Evolutionary conservation across 2,797 vertebrate genomes (phyloP), one percentile per base, ranked within the genome.

Genomic region (Microctenopoma stevenorrisi): DNA sequence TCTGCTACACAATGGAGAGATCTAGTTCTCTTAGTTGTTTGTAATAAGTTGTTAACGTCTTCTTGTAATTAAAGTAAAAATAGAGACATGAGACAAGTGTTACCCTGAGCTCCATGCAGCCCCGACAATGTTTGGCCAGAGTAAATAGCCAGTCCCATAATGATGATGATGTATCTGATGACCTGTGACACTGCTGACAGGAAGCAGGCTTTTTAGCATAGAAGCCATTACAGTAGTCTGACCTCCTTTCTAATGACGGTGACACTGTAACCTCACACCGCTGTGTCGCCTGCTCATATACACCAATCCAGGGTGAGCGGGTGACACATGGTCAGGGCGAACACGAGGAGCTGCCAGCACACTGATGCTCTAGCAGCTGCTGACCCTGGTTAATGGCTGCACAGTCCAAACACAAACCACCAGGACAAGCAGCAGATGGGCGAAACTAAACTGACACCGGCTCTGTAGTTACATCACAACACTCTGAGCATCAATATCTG

Each of bases 111-210:
- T 62, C 49, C 47, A 47, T 37, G 57, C 54, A 66, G 47, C 37
- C 49, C 62, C 56, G 57, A 72, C 49, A 67, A 46, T 70, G 63
- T 64, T 52, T 63, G 58, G 65, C 76, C 62, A 57, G 40, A 90
- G 90, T 88, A 91, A 94, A 94, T 88, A 91, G 62, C 81, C 78
- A 90, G 91, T 91, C 89, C 92, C 78, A 81, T 65, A 72, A 66
- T 79, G 68, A 64, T 79, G 68, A 64, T 72, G 75, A 73, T 76
- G 57, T 64, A 68, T 50, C 52, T 60, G 73, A 72, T 79, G 78
- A 86, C 78, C 78, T 76, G 74, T 64, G 69, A 58, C 13, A 42
- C 68, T 16, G 53, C 74, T 92, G 88, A 92, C 91, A 92, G 82
- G 79, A 76, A 84, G 68, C 85, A 89, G 72, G 55, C 79, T 78